Base-by-base conservation (phyloP, 2,797 vertebrate genomes). In the Glyptemys insculpta region DNA sequence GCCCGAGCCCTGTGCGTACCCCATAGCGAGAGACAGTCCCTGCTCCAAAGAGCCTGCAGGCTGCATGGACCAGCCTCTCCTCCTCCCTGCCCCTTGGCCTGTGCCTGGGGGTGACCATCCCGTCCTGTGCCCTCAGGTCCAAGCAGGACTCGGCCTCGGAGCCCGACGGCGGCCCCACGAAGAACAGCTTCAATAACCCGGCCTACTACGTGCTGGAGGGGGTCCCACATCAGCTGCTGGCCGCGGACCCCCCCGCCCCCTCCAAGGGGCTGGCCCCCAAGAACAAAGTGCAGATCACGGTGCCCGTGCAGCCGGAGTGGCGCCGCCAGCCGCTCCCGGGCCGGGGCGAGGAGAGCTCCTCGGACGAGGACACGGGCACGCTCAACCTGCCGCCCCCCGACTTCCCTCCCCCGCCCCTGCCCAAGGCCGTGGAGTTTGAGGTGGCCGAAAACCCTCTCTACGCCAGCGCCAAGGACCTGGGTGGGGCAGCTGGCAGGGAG, bases 151-250 rank as follows among this genome's bases (percentile, higher is more conserved):
- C 57, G 14, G 41, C 96, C 15, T 52, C 97, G 1, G 99, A 99
- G 4, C 95, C 96, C 0, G 99, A 99, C 27, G 97, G 98, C 1
- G 97, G 98, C 12, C 95, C 98, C 2, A 96, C 98, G 96, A 99
- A 99, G 97, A 99, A 99, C 98, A 99, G 99, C 98, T 99, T 99
- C 98, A 99, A 99, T 95, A 99, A 99, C 92, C 99, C 99, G 0
- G 99, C 99, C 19, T 99, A 99, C 98, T 99, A 99, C 76, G 99
- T 99, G 90, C 98, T 99, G 82, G 99, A 99, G 94, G 99, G 99
- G 1, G 99, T 99, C 81, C 99, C 99, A 5, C 99, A 99, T 97
- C 99, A 99, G 93, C 98, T 81, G 98, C 92, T 98, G 95, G 98
- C 98, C 1, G 93, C 98, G 0, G 99, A 97, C 97, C 89, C 85